Base-by-base conservation (phyloP, 1,140 invertebrate genomes). In the Drosophila persimilis region DNA sequence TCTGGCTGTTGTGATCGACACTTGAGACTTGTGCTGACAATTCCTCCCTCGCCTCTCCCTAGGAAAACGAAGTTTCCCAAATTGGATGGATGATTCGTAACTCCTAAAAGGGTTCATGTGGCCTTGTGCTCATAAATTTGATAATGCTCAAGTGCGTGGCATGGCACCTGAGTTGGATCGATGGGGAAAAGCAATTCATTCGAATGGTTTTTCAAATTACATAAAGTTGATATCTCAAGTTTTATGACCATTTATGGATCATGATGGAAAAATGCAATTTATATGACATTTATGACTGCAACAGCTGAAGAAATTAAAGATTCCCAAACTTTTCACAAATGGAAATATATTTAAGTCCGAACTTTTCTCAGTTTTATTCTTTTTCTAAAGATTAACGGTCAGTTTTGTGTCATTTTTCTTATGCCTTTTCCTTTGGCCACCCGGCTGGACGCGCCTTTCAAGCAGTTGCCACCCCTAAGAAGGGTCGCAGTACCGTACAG, bases 211-310 rank as follows among this genome's bases (percentile, higher is more conserved):
- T 65, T 22, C 31, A 46, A 83, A 78, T 83, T 66, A 59, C 74
- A 17, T 47, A 53, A 52, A 45, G 59, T 71, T 77, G 70, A 77
- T 86, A 88, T 81, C 83, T 69, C 31, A 17, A 60, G 11, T 86
- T 86, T 88, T 76, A 86, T 53, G 74, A 67, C 59, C 83, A 54
- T 47, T 71, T 69, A 17, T 17, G 17, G 17, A 17, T 17, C 17
- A 17, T 17, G 74, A 86, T 88, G 83, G 81, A 86, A 86, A 72
- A 72, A 65, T 31, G 66, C 50, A 81, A 86, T 86, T 78, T 75
- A 71, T 69, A 57, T 57, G 63, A 73, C 63, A 66, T 85, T 73
- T 56, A 69, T 51, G 41, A 29, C 35, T 20, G 1, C 8, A 56
- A 44, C 71, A 73, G 71, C 71, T 73, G 70, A 15, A 24, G 26